These are phyloP conservation scores for Dryomyza anilis DNA, from an alignment of 2,888 invertebrate genomes.

Conservation along the genomic window DNA sequence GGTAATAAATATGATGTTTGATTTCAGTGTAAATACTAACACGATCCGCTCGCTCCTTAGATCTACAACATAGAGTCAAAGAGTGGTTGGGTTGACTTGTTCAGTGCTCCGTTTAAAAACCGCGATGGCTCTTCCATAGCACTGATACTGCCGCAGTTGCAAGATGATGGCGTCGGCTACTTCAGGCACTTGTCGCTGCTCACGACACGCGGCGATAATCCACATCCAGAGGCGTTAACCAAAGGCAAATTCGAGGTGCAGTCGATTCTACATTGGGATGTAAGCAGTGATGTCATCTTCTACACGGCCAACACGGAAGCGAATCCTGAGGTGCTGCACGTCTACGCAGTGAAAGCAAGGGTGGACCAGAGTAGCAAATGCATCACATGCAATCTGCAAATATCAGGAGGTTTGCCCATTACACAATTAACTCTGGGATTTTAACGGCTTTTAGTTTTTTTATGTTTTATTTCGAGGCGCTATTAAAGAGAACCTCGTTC, in stretches of 20 bases:
- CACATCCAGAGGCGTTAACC: slow-evolving; percentile 63
- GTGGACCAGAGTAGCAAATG: slow-evolving; percentile 66
- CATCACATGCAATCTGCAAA: slow-evolving; percentile 71
- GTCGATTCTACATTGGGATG: slow-evolving; percentile 76
- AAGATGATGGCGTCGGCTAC: slow-evolving; percentile 61
- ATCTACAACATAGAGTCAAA: slow-evolving; percentile 50
- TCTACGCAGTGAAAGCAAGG: slow-evolving; percentile 72
- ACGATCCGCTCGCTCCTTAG: slow-evolving; percentile 32
- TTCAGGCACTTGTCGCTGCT: slow-evolving; percentile 73
- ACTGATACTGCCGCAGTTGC: slow-evolving; percentile 73
- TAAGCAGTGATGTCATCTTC: slow-evolving; percentile 71
- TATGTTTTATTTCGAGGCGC: neutral
- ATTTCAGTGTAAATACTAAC: too few relatives aligned
- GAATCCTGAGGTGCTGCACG: slow-evolving; percentile 79
- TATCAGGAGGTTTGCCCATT: slow-evolving; percentile 44
- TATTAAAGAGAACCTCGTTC: too few relatives aligned
- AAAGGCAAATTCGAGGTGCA: slow-evolving; percentile 73
- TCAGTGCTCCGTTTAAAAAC: slow-evolving; percentile 73
- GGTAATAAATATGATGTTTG: too few relatives aligned
- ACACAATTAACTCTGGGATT: neutral
- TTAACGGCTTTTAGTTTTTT: neutral
- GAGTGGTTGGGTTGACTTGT: slow-evolving; percentile 81
- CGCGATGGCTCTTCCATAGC: slow-evolving; percentile 72
- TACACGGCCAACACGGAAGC: slow-evolving; percentile 79
- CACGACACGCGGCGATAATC: slow-evolving; percentile 55